phyloP scores from a whole-genome alignment of 64 coral and sea anemone genomes.

The Dendronephthya gigantea region DNA sequence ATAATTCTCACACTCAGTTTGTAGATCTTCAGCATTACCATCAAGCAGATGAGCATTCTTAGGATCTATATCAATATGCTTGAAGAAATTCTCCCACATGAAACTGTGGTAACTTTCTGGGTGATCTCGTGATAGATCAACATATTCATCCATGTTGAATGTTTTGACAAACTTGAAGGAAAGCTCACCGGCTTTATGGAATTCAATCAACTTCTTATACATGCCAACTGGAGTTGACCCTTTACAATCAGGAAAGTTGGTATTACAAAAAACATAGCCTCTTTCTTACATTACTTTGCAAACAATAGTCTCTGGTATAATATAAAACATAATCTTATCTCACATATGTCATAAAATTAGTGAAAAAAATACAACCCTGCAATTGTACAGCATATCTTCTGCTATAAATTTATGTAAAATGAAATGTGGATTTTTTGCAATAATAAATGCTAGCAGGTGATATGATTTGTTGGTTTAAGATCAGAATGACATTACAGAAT shows the following conservation, averaged over 20 bases:
- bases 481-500: too few relatives aligned
- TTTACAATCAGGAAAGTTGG: neutral
- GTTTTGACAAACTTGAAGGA: slow-evolving; percentile 96
- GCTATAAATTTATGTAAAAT: too few relatives aligned
- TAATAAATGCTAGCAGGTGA: too few relatives aligned
- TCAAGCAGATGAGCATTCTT: slow-evolving; percentile 81
- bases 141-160: slow-evolving; percentile 99
- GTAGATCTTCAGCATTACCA: slow-evolving; percentile 83
- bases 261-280: neutral
- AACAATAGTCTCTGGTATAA: too few relatives aligned
- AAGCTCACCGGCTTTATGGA: slow-evolving; percentile 64
- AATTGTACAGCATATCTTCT: too few relatives aligned
- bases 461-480: too few relatives aligned
- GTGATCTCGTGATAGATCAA: slow-evolving; percentile 72
- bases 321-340: too few relatives aligned
- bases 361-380: too few relatives aligned
- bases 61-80: slow-evolving; percentile 91
- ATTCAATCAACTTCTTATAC: slow-evolving; percentile 93
- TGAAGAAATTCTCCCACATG: slow-evolving; percentile 99
- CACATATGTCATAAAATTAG: too few relatives aligned
- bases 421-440: too few relatives aligned
- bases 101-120: slow-evolving; percentile 94
- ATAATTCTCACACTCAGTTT: slow-evolving; percentile 66
- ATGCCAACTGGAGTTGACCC: slow-evolving; percentile 85
- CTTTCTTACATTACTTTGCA: too few relatives aligned